Evolutionary conservation across 1,140 invertebrate species (phyloP).

Genomic region (Danaus melanippus): DNA sequence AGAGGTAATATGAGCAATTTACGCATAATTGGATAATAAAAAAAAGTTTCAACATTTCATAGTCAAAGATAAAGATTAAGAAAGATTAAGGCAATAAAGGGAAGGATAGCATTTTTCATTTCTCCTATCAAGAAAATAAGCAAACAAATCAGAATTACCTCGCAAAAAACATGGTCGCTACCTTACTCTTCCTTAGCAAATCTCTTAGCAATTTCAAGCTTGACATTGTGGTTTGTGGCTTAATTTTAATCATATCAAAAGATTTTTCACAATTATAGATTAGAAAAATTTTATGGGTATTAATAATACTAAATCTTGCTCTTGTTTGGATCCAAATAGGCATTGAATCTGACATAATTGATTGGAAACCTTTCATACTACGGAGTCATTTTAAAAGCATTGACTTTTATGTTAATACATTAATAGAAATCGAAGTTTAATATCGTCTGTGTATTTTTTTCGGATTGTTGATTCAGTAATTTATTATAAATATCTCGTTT

Average conservation of each 20-base stretch:
- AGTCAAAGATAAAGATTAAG: constrained; percentile 22
- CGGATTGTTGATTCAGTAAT: constrained; percentile 3
- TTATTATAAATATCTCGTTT: constrained; percentile 2
- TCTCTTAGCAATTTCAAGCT: constrained; percentile 12
- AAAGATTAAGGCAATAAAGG: constrained; percentile 26
- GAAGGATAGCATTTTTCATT: constrained; percentile 21
- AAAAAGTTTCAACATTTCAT: constrained; percentile 16
- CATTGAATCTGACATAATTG: constrained; percentile 15
- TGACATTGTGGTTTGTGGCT: background rate
- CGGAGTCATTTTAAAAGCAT: too few relatives aligned
- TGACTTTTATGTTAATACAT: too few relatives aligned
- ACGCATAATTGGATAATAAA: constrained; percentile 7
- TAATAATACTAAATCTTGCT: constrained; percentile 19
- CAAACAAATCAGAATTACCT: constrained; percentile 28
- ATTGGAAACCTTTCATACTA: background rate
- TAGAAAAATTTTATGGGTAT: constrained; percentile 17
- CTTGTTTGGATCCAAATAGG: constrained; percentile 8
- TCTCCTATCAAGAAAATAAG: constrained; percentile 16
- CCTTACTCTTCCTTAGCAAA: background rate
- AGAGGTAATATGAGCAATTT: constrained; percentile 1
- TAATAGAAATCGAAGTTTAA: too few relatives aligned
- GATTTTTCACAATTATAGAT: constrained; percentile 18
- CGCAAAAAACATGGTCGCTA: constrained; percentile 15
- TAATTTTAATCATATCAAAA: constrained; percentile 6
- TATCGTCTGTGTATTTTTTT: too few relatives aligned